Evolutionary conservation across 1,140 invertebrate genomes (phyloP), one percentile per base, ranked within the genome.

Genomic region (Temnothorax nylanderi): DNA sequence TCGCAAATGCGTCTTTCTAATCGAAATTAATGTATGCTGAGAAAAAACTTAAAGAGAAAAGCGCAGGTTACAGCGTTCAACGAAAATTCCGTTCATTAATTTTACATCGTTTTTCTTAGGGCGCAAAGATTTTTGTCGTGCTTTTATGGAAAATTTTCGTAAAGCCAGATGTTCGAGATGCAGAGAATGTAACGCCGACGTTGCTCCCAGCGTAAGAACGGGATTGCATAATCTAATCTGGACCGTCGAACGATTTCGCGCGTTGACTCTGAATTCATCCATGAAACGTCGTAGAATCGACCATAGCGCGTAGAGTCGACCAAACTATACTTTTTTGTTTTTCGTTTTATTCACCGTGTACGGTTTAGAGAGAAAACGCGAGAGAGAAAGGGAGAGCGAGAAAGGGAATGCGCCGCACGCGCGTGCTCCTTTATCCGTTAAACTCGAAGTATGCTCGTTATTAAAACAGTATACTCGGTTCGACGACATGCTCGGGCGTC

Each of bases 371-470:
- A 32, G 21, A 44, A 13, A 7, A 37, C 16, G 0, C 26, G 32
- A 81, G 49, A 69, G 6, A 26, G 47, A 72, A 16, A 56, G 71
- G 4, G 32, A 37, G 71, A n/a, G 54, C 0, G 37, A 32, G 41
- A 64, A 3, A n/a, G n/a, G 44, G n/a, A 34, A n/a, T 60, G 16
- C 7, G 21, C 11, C 34, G 44, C 26, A 58, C 41, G 26, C 41
- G 37, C 58, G 34, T 51, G 49, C 75, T 37, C 21, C 41, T 64
- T 84, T 64, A 69, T 26, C 67, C 11, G 54, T 58, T 84, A 75
- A 84, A 87, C 62, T 56, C 60, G 11, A 76, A 87, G 62, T 56
- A 75, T 51, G 56, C 77, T 87, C 34, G 74, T 41, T 47, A 65
- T 81, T 51, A 71, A 81, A 87, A 34, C 32, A 67, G 64, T 18